These are phyloP conservation scores for Oreochromis mossambicus DNA, from an alignment of 2,797 vertebrate genomes.

Conservation along the genomic window DNA sequence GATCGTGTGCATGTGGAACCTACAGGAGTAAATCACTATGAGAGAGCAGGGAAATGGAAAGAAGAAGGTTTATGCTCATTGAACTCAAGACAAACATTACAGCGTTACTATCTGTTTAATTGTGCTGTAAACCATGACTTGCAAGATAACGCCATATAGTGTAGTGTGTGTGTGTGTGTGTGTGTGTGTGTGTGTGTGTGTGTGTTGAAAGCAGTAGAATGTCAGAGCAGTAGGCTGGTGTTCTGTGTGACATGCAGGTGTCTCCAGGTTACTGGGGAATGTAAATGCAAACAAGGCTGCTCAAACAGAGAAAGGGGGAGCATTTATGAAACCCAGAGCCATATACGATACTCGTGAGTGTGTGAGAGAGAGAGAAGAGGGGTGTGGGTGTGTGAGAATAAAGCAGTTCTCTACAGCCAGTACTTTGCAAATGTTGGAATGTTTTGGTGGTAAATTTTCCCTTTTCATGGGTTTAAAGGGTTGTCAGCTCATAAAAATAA, in stretches of 20 bases:
- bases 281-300: slow-evolving; percentile 60
- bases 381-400: background rate
- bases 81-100: slow-evolving; percentile 28
- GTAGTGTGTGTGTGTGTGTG: background rate
- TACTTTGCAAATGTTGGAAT: background rate
- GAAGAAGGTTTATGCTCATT: slow-evolving; percentile 14
- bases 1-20: background rate
- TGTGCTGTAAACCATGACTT: slow-evolving; percentile 37
- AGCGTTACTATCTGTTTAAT: background rate
- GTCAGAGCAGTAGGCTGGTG: slow-evolving; percentile 25
- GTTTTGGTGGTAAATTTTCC: background rate
- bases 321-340: slow-evolving; percentile 35
- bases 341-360: slow-evolving; percentile 31
- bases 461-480: background rate
- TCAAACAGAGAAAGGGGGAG: slow-evolving; percentile 53
- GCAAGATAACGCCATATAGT: slow-evolving; percentile 2
- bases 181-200: background rate
- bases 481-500: background rate
- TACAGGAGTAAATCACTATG: background rate
- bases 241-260: slow-evolving; percentile 50
- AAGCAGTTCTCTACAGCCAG: background rate
- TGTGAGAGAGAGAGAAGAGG: background rate
- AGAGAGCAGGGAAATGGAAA: slow-evolving; percentile 2
- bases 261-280: slow-evolving; percentile 76
- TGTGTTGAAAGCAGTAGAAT: slow-evolving; percentile 1